These are phyloP conservation scores for Mustelus asterias DNA, from an alignment of 2,113 vertebrate genomes.

Conservation along the genomic window DNA sequence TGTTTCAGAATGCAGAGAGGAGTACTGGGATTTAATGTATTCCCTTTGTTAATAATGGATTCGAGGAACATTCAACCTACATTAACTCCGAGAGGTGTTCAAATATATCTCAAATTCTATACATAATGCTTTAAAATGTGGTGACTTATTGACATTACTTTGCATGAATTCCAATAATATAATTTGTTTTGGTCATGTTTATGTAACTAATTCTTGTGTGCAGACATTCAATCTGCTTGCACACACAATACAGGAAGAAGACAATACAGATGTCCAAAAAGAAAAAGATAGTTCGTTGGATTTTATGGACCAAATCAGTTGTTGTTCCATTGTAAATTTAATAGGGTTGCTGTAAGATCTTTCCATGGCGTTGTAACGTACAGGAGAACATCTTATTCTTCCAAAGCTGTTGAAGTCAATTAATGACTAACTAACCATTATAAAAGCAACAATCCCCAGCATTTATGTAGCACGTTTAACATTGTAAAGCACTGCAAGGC, in stretches of 20 bases:
- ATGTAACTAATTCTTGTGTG: not conserved
- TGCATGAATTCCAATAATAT: not conserved
- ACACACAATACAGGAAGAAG: not conserved
- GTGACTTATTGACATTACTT: not conserved
- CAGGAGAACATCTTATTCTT: not conserved
- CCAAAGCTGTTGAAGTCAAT: not conserved
- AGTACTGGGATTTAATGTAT: not conserved
- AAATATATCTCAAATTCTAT: not conserved
- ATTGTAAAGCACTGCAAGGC: not conserved
- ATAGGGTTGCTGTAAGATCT: not conserved
- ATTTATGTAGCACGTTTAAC: not conserved
- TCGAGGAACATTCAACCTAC: not conserved
- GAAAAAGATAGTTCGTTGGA: not conserved
- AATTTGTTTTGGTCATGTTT: not conserved
- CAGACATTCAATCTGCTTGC: not conserved
- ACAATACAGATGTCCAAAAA: not conserved
- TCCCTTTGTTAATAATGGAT: not conserved
- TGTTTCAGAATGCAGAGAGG: not conserved
- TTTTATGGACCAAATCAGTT: not conserved
- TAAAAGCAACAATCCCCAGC: not conserved
- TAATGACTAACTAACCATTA: not conserved
- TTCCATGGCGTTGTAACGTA: not conserved
- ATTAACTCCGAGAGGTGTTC: not conserved
- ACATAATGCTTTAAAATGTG: not conserved
- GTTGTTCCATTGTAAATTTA: not conserved